Conservation (phyloP, 1,140 invertebrate species). For the Dysdera silvatica region DNA sequence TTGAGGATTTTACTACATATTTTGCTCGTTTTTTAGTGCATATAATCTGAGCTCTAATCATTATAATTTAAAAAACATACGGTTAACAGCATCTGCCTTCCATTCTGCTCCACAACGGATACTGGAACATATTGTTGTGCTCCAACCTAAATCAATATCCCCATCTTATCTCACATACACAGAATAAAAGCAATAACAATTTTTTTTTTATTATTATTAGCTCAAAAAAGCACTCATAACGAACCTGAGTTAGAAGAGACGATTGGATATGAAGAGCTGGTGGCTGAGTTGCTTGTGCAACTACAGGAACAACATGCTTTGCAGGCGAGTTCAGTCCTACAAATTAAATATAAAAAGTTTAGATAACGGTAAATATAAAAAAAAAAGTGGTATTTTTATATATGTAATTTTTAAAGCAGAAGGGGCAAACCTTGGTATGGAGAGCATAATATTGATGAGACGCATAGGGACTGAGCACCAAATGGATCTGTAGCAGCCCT, state of each 20-base stretch:
- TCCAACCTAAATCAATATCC: conserved; percentile 40
- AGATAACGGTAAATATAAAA: not conserved
- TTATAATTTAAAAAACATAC: conserved; percentile 37
- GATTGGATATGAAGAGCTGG: conserved; percentile 53
- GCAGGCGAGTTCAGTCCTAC: conserved; percentile 63
- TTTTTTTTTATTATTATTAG: too few relatives aligned
- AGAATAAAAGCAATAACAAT: not conserved
- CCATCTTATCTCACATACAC: not conserved
- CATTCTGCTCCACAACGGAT: conserved; percentile 69
- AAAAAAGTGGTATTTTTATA: not conserved
- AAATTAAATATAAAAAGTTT: not conserved
- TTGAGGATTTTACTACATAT: too few relatives aligned
- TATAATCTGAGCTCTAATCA: too few relatives aligned
- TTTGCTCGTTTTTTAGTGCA: too few relatives aligned
- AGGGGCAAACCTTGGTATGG: conserved; percentile 57
- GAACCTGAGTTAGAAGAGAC: conserved; percentile 47
- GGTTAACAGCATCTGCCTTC: conserved; percentile 48
- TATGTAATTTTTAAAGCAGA: not conserved
- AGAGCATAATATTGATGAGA: conserved; percentile 84
- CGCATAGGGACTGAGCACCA: conserved; percentile 57
- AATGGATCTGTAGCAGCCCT: conserved; percentile 59
- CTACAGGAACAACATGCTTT: conserved; percentile 81
- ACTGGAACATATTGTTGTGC: conserved; percentile 78
- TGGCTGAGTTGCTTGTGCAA: conserved; percentile 55
- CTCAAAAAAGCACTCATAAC: too few relatives aligned